Percentiles rank a stretch among this genome's conserved stretches.
Conservation (phyloP, 2,113 vertebrate species). For the Pteronura brasiliensis region DNA sequence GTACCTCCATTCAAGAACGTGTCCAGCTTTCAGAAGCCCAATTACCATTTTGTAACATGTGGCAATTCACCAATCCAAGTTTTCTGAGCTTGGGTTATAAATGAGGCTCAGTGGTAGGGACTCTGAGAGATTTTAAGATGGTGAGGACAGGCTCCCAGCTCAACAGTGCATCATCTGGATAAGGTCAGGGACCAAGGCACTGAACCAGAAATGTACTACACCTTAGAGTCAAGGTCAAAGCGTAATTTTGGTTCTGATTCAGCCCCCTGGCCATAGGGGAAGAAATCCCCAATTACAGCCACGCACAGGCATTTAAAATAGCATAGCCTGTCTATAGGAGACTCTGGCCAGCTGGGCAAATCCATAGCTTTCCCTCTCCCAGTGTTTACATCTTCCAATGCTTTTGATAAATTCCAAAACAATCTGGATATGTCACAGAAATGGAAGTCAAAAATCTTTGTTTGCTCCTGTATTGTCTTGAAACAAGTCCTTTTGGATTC, state of each 20-base stretch:
- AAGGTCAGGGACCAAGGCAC: background rate
- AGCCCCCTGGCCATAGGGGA: background rate
- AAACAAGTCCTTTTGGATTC: background rate
- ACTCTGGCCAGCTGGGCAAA: background rate
- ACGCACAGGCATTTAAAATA: background rate
- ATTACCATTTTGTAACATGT: background rate
- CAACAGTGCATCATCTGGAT: background rate
- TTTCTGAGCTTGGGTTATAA: background rate
- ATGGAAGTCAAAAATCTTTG: background rate
- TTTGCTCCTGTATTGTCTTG: background rate
- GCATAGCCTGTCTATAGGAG: background rate
- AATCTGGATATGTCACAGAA: background rate
- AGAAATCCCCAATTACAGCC: background rate
- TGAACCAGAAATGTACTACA: background rate
- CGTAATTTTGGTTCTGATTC: background rate
- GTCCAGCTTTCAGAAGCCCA: background rate
- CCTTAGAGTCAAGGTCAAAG: background rate
- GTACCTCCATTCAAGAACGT: background rate
- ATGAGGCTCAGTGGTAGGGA: background rate
- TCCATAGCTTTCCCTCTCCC: background rate
- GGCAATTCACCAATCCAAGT: background rate
- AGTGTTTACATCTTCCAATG: constrained; percentile 14
- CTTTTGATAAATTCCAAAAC: constrained; percentile 34
- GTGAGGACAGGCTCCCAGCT: background rate
- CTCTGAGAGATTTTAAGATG: background rate